Conservation (phyloP, 2,797 vertebrate species). For the Notoglanidium macrostoma region DNA sequence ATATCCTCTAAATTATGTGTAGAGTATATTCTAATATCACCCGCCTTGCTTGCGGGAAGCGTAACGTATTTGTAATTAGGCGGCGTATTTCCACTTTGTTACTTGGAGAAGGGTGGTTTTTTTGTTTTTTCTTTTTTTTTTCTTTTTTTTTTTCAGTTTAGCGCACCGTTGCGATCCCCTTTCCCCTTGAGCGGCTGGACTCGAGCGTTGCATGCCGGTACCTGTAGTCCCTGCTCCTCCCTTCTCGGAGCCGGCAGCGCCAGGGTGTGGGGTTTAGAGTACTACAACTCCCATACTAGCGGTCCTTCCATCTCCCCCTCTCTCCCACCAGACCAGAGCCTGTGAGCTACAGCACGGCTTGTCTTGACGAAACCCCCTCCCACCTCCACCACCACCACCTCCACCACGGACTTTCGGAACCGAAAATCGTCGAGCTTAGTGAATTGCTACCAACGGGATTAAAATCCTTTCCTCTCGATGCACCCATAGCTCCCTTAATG, state of each 20-base stretch:
- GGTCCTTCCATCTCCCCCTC: conserved; percentile 68
- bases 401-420: conserved; percentile 76
- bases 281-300: conserved; percentile 67
- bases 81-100: conserved; percentile 72
- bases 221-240: conserved; percentile 79
- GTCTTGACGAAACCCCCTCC: conserved; percentile 75
- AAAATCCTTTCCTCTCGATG: conserved; percentile 65
- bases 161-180: conserved; percentile 83
- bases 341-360: conserved; percentile 81
- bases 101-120: conserved; percentile 67
- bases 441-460: conserved; percentile 71
- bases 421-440: conserved; percentile 80
- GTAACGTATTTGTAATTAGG: conserved; percentile 36
- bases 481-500: conserved; percentile 65
- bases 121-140: conserved; percentile 64
- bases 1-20: background rate
- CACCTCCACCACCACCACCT: conserved; percentile 64
- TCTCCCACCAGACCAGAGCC: conserved; percentile 76
- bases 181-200: conserved; percentile 83
- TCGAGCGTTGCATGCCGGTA: conserved; percentile 78
- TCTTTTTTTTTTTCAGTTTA: conserved; percentile 72
- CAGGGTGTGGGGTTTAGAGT: conserved; percentile 59
- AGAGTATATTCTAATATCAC: background rate
- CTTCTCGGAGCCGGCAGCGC: conserved; percentile 45
- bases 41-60: background rate